Evolutionary conservation across 1,140 invertebrate species (phyloP).

Genomic region (Aphelinus atriplicis): DNA sequence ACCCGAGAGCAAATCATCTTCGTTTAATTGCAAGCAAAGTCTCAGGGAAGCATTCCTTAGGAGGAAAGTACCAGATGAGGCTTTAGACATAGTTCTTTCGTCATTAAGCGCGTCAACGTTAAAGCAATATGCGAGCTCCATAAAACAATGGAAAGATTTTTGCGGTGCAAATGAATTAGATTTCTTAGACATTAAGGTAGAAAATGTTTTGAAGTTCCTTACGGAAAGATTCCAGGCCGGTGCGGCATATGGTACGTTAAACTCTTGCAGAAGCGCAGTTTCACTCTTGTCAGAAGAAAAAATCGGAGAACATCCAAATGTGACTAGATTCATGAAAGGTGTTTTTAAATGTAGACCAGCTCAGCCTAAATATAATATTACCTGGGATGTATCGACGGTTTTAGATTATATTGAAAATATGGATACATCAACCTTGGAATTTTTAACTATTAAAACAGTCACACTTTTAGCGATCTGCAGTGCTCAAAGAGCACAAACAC

Average conservation of each 20-base stretch:
- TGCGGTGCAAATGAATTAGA: constrained; percentile 10
- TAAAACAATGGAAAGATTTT: constrained; percentile 1
- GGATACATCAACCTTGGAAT: constrained; percentile 31
- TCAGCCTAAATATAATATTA: constrained; percentile 46
- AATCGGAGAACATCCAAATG: constrained; percentile 35
- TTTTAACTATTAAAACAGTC: constrained; percentile 44
- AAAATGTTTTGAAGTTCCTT: constrained; percentile 34
- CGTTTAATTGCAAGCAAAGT: constrained; percentile 39
- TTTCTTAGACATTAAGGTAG: constrained; percentile 12
- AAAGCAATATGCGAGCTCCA: neutral
- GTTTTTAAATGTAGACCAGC: constrained; percentile 45
- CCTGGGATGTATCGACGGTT: constrained; percentile 49
- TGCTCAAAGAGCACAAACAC: constrained; percentile 14
- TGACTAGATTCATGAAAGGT: constrained; percentile 49
- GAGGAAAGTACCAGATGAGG: constrained; percentile 34
- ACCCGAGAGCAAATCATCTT: constrained; percentile 22
- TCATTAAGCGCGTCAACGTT: constrained; percentile 38
- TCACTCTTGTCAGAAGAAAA: constrained; percentile 36
- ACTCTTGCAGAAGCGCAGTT: constrained; percentile 42
- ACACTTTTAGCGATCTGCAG: constrained; percentile 33
- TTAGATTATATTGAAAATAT: constrained; percentile 43
- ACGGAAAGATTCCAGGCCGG: constrained; percentile 33
- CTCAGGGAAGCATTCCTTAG: constrained; percentile 42
- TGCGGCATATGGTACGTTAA: constrained; percentile 44
- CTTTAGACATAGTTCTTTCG: constrained; percentile 41